A percentile compares a stretch with the other conserved stretches of the same genome.
These are phyloP conservation scores for Ecliptopera silaceata DNA, from an alignment of 2,888 invertebrate species.

Conservation along the genomic window DNA sequence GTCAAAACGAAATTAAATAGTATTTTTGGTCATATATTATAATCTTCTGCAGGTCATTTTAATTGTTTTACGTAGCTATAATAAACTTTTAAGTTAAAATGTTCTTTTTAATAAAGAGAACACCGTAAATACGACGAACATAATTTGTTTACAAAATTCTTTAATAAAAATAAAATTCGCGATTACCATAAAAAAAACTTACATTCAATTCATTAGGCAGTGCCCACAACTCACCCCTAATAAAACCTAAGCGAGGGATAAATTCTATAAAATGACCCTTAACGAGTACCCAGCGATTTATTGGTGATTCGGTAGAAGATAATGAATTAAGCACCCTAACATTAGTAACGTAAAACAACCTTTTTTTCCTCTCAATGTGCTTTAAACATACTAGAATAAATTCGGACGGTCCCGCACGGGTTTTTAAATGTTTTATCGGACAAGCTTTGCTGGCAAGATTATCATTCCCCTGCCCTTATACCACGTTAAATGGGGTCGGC, in stretches of 20 bases:
- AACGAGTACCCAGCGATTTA: slow-evolving; percentile 60
- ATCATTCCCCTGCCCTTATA: no score
- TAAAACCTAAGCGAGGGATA: slow-evolving; percentile 51
- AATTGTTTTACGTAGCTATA: no score
- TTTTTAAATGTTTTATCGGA: no score
- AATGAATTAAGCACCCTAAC: slow-evolving; percentile 66
- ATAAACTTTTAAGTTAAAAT: no score
- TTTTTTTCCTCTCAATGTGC: slow-evolving; percentile 44
- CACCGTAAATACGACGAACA: no score
- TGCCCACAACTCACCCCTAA: slow-evolving; percentile 28
- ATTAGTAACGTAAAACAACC: slow-evolving; percentile 57
- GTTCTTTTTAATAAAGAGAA: no score
- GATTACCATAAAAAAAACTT: slow-evolving; percentile 21
- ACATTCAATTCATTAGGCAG: slow-evolving; percentile 26
- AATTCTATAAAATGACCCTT: slow-evolving; percentile 56
- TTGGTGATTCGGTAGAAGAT: slow-evolving; percentile 59
- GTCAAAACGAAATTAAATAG: no score
- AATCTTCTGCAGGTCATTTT: no score
- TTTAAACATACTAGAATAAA: slow-evolving; percentile 29
- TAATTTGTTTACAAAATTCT: neutral
- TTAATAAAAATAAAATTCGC: no score
- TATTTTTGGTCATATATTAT: no score
- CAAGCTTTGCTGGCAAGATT: no score
- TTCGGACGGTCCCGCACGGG: neutral
- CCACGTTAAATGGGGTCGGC: no score